Evolutionary conservation across 2,113 vertebrate species (phyloP).

Genomic region (Hydropotes inermis): DNA sequence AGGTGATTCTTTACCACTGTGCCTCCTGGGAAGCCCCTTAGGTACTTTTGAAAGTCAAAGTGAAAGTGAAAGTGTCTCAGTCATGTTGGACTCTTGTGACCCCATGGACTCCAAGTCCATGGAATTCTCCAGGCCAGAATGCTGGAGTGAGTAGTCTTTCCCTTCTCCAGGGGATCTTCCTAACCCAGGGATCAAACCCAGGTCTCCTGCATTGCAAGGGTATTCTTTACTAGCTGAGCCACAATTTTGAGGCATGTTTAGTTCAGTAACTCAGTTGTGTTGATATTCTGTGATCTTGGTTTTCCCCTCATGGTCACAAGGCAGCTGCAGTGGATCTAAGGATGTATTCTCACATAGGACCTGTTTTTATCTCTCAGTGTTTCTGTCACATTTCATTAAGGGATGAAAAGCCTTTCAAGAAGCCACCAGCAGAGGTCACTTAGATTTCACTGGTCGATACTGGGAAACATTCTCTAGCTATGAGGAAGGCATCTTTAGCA

Average conservation of each 20-base stretch:
- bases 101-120: background rate
- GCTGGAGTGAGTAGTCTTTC: background rate
- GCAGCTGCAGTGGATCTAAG: background rate
- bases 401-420: background rate
- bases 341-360: background rate
- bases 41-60: background rate
- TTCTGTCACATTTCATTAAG: background rate
- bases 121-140: background rate
- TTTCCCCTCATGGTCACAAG: background rate
- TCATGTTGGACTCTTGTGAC: background rate
- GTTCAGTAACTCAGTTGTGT: background rate
- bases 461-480: background rate
- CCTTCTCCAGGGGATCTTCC: background rate
- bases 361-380: background rate
- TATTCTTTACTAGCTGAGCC: background rate
- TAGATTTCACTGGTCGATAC: background rate
- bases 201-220: background rate
- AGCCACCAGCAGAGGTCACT: background rate
- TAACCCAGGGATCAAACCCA: background rate
- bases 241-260: background rate
- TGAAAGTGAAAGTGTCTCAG: background rate
- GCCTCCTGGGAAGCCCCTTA: background rate
- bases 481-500: background rate
- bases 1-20: background rate
- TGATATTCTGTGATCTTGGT: background rate